Evolutionary conservation across 2,113 vertebrate genomes (phyloP).

Genomic region (Cyprinodon brontotheroides): DNA sequence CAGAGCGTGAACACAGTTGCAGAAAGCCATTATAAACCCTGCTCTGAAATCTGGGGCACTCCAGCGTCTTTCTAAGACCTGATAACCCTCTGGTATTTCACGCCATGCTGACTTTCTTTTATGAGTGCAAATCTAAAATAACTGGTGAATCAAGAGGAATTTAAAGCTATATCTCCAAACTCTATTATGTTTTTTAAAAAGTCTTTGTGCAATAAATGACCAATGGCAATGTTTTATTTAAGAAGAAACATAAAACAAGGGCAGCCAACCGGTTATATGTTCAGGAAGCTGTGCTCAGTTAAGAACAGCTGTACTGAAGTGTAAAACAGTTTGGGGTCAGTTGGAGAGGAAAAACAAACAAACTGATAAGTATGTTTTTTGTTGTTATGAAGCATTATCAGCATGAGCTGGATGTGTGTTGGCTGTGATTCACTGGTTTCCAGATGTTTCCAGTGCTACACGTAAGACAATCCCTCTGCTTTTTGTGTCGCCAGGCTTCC

Average conservation of each 20-base stretch:
- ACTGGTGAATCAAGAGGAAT: not conserved
- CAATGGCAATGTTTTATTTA: slow-evolving; percentile 51
- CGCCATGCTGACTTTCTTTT: slow-evolving; percentile 4
- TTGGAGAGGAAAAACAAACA: not conserved
- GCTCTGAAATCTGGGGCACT: slow-evolving; percentile 39
- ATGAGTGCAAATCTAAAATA: not conserved
- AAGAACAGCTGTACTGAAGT: not conserved
- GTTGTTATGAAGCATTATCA: not conserved
- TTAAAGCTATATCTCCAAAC: not conserved
- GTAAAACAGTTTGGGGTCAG: slow-evolving; percentile 22
- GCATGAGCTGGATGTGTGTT: slow-evolving; percentile 26
- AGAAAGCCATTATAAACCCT: slow-evolving; percentile 6
- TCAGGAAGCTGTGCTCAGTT: not conserved
- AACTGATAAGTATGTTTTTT: not conserved
- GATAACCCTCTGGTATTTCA: not conserved
- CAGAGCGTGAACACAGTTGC: slow-evolving; percentile 30
- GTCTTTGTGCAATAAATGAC: slow-evolving; percentile 16
- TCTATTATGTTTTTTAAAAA: not conserved
- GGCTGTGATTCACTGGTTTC: slow-evolving; percentile 14
- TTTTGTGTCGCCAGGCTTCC: slow-evolving; percentile 4
- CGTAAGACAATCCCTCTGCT: not conserved
- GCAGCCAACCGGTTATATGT: not conserved
- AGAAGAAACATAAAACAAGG: slow-evolving; percentile 32
- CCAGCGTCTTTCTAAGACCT: slow-evolving; percentile 21
- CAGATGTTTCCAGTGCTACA: slow-evolving; percentile 9